phyloP scores from a whole-genome alignment of 2,113 vertebrate species.

The Syngnathus floridae region DNA sequence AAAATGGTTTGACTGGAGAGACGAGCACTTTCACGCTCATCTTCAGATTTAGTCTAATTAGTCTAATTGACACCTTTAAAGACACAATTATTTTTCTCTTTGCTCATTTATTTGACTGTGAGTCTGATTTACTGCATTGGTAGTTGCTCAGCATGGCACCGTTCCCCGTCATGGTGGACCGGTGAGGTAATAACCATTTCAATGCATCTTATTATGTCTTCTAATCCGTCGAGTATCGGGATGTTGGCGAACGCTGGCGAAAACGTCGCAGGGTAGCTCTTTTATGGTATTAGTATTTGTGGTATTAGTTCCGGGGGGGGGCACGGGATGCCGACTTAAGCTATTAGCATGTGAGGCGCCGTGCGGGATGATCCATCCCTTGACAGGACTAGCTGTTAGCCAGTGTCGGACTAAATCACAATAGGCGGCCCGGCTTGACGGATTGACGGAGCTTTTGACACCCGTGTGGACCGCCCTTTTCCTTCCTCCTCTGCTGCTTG shows the following conservation, averaged over 20 bases:
- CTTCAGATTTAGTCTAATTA: slow-evolving; percentile 30
- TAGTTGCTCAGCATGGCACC: slow-evolving; percentile 12
- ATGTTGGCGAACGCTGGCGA: slow-evolving; percentile 57
- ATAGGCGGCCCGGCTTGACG: slow-evolving; percentile 54
- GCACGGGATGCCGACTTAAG: slow-evolving; percentile 73
- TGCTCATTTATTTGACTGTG: not conserved
- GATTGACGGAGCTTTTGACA: slow-evolving; percentile 52
- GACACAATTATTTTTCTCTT: not conserved
- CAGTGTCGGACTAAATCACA: slow-evolving; percentile 63
- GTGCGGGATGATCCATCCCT: slow-evolving; percentile 55
- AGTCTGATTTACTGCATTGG: slow-evolving; percentile 13
- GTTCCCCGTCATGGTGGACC: slow-evolving; percentile 34
- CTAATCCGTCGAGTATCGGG: slow-evolving; percentile 70
- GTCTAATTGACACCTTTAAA: not conserved
- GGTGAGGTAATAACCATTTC: slow-evolving; percentile 68
- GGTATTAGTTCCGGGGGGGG: slow-evolving; percentile 65
- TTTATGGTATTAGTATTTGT: slow-evolving; percentile 76
- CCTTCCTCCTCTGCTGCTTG: slow-evolving; percentile 5
- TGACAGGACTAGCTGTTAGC: slow-evolving; percentile 67
- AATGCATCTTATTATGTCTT: slow-evolving; percentile 72
- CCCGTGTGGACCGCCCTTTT: slow-evolving; percentile 21
- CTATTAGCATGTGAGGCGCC: slow-evolving; percentile 71
- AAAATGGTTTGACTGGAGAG: slow-evolving; percentile 36
- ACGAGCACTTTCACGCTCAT: slow-evolving; percentile 20
- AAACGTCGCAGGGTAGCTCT: slow-evolving; percentile 52